Evolutionary conservation across 2,888 invertebrate species (phyloP), one percentile per base, ranked within the genome.

Genomic region (Meganola albula): DNA sequence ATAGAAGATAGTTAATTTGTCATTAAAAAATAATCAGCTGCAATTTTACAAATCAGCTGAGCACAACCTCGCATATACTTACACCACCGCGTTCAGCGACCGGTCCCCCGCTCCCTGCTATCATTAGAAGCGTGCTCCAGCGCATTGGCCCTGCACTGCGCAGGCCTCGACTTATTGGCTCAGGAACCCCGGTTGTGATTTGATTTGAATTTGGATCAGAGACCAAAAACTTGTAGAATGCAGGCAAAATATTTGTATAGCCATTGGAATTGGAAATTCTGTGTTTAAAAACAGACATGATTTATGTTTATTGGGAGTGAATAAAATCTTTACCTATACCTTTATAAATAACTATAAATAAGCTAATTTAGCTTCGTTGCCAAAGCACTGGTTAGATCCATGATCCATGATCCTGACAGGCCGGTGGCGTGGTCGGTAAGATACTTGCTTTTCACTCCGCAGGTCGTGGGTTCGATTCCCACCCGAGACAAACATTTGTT

Each of bases 111-210:
- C 40, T 46, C 68, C 58, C 47, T 50, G 63, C 71, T 68, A 76
- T 76, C 77, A 79, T 84, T 84, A 84, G 84, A 80, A 77, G 79
- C 66, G 63, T 65, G 72, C 82, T 79, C 82, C 72, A 68, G 80
- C 83, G 82, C 83, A 82, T 74, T 80, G 83, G 80, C 83, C 82
- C 78, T 73, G 72, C 58, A 60, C 53, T 60, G 58, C 50, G 67
- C 67, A 61, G 57, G 67, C 65, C 56, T 58, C 63, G 58, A 58
- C 66, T 58, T 58, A 58, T 54, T 56, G 53, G 57, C 61, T 60
- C 65, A 42, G 67, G 62, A 63, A 66, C 60, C 57, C 46, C 61
- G 59, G 54, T 63, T 64, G 63, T 67, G 67, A 69, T 74, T 73
- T 63, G 48, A 53, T 60, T 61, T 58, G 44, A 56, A 56, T 62